Evolutionary conservation across 2,797 vertebrate species (phyloP).

Genomic region (Hafferia zeledoni): DNA sequence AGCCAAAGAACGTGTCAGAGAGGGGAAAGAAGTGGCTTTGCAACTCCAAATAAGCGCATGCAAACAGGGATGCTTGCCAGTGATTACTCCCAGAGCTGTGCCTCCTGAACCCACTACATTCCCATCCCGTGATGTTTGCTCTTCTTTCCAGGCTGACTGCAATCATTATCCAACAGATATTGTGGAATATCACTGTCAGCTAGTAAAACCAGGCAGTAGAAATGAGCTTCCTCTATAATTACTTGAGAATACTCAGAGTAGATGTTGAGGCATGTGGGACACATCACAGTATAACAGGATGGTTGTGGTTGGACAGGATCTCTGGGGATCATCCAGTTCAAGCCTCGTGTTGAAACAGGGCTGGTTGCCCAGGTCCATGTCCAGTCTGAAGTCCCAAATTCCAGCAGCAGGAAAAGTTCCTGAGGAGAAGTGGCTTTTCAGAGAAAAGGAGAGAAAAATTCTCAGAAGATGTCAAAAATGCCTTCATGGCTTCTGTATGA

Average conservation of each 20-base stretch:
- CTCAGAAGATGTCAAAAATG: not conserved
- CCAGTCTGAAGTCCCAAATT: not conserved
- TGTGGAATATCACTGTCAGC: not conserved
- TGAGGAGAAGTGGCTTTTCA: not conserved
- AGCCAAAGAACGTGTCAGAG: not conserved
- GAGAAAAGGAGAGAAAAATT: not conserved
- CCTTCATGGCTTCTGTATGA: not conserved
- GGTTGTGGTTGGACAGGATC: not conserved
- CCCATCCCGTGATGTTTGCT: not conserved
- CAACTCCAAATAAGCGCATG: constrained; percentile 6
- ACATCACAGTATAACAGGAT: not conserved
- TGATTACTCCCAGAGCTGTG: constrained; percentile 32
- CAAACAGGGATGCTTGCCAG: not conserved
- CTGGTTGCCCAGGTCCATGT: not conserved
- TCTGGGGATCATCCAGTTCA: not conserved
- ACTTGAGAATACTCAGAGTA: not conserved
- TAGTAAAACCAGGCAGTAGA: not conserved
- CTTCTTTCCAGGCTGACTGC: not conserved
- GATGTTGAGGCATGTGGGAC: not conserved
- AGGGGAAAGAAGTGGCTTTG: not conserved
- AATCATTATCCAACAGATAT: not conserved
- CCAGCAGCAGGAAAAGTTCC: not conserved
- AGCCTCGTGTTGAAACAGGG: not conserved
- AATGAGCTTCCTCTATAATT: constrained; percentile 1
- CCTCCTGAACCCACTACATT: not conserved